Percentiles rank a stretch among this genome's conserved stretches.
Evolutionary conservation across 2,113 vertebrate species (phyloP).

Genomic region (Sinocyclocheilus anshuiensis): DNA sequence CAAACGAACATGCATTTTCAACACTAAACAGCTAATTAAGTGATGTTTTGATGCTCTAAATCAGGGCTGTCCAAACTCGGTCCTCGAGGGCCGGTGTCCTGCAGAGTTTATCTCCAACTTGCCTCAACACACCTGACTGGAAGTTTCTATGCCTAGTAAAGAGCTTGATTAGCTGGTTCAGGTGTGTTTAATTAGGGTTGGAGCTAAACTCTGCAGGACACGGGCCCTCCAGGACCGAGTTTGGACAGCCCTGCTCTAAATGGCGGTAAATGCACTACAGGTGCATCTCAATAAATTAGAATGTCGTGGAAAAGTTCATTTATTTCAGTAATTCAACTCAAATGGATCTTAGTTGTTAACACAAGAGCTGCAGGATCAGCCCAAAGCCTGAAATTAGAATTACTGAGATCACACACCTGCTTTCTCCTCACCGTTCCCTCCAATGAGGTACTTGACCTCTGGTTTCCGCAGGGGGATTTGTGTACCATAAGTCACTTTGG

Average conservation of each 20-base stretch:
- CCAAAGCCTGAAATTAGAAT: slow-evolving; percentile 21
- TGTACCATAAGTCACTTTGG: background rate
- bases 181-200: too few species aligned
- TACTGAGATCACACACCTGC: slow-evolving; percentile 23
- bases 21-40: background rate
- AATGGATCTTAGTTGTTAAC: background rate
- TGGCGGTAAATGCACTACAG: background rate
- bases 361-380: background rate
- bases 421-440: background rate
- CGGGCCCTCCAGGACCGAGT: too few species aligned
- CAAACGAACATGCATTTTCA: background rate
- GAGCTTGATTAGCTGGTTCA: too few species aligned
- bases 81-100: too few species aligned
- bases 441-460: background rate
- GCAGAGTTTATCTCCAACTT: too few species aligned
- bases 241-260: background rate
- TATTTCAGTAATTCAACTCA: too few species aligned
- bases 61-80: too few species aligned
- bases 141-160: too few species aligned
- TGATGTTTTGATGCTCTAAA: background rate
- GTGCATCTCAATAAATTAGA: too few species aligned
- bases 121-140: too few species aligned
- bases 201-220: too few species aligned
- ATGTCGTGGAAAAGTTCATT: too few species aligned
- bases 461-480: background rate